These are phyloP conservation scores for Platyscapa corneri DNA, from an alignment of 1,140 invertebrate species.

Conservation along the genomic window DNA sequence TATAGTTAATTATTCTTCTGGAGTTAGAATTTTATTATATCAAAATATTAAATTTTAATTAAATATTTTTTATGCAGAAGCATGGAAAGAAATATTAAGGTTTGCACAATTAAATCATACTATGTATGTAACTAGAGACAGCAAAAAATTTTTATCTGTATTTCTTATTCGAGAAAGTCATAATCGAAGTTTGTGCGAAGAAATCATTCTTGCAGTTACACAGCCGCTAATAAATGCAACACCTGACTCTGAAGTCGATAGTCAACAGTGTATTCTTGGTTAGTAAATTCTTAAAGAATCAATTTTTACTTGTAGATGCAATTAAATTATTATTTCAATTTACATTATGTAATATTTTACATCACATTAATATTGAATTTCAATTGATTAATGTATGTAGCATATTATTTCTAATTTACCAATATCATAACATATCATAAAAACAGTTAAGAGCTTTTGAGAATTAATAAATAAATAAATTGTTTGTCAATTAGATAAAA, in stretches of 20 bases:
- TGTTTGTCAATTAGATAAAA: constrained; percentile 28
- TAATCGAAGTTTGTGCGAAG: constrained; percentile 71
- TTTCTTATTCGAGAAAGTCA: constrained; percentile 74
- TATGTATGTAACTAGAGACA: constrained; percentile 78
- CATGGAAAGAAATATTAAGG: constrained; percentile 76
- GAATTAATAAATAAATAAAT: constrained; percentile 1
- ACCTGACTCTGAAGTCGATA: constrained; percentile 59
- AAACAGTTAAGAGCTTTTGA: neutral
- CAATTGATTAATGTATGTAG: no score
- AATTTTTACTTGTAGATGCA: neutral
- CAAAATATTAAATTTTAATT: no score
- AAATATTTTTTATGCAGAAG: constrained; percentile 55
- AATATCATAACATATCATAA: no score
- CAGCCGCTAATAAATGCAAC: constrained; percentile 72
- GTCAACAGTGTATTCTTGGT: constrained; percentile 13
- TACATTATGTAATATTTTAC: no score
- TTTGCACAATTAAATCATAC: constrained; percentile 78
- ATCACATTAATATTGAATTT: no score
- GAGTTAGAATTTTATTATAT: no score
- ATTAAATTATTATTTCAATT: neutral
- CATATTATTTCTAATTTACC: no score
- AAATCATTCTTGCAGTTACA: constrained; percentile 73
- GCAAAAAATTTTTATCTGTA: constrained; percentile 75
- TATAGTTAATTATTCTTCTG: no score
- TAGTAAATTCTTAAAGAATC: constrained; percentile 1